Conservation (phyloP, 1,140 invertebrate species). For the Mercenaria mercenaria region DNA sequence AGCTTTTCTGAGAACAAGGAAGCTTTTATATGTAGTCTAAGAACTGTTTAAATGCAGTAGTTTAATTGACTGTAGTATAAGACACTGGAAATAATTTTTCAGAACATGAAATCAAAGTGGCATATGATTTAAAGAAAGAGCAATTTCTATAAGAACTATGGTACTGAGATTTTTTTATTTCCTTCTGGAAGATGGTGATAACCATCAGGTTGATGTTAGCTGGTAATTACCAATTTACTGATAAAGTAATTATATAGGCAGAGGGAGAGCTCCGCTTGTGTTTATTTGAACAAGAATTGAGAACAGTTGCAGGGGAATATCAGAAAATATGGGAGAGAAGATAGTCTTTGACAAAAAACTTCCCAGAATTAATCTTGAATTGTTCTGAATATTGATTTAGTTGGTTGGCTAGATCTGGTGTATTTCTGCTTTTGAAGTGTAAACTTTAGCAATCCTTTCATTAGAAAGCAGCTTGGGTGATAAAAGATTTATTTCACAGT, state of each 20-base stretch:
- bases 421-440: too few relatives aligned
- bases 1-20: too few relatives aligned
- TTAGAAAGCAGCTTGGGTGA: too few relatives aligned
- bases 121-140: too few relatives aligned
- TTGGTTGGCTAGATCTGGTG: background rate
- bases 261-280: background rate
- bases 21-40: too few relatives aligned
- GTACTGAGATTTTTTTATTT: background rate
- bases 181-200: background rate
- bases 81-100: too few relatives aligned
- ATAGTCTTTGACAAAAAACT: background rate
- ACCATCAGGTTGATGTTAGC: background rate
- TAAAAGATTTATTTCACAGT: too few relatives aligned
- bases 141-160: constrained; percentile 5
- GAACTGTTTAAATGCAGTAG: too few relatives aligned
- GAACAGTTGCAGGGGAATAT: constrained; percentile 15
- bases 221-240: constrained; percentile 48
- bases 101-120: too few relatives aligned
- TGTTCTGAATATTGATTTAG: background rate
- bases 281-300: constrained; percentile 16
- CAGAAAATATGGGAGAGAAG: background rate
- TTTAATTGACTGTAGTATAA: too few relatives aligned
- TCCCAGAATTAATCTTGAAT: background rate
- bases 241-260: constrained; percentile 38
- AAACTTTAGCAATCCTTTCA: too few relatives aligned